Evolutionary conservation across 92 coral and sea anemone genomes (phyloP).

Genomic region (Palythoa heliodiscus): DNA sequence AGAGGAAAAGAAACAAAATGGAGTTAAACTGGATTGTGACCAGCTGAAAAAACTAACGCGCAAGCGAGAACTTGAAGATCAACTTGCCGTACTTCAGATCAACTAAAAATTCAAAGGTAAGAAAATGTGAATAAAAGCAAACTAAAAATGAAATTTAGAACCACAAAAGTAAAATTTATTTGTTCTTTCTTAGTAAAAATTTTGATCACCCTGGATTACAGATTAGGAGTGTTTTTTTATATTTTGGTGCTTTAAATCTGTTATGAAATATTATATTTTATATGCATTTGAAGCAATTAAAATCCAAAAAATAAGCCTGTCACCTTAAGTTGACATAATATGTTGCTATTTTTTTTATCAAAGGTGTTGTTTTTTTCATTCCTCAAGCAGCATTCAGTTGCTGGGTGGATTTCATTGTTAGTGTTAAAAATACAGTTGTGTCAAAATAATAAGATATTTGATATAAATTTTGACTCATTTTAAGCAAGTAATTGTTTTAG

Average conservation of each 20-base stretch:
- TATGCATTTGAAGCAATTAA: not conserved
- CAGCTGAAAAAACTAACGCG: conserved; percentile 87
- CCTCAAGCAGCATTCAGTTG: conserved; percentile 26
- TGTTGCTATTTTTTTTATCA: not conserved
- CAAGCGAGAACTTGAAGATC: conserved; percentile 76
- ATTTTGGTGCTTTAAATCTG: not conserved
- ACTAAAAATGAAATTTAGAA: not conserved
- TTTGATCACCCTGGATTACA: not conserved
- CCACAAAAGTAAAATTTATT: not conserved
- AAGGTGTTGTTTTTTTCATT: conserved; percentile 35
- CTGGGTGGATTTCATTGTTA: not conserved
- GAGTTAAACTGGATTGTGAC: conserved; percentile 82
- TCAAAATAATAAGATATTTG: not conserved
- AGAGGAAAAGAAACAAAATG: conserved; percentile 64
- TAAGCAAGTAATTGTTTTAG: no score
- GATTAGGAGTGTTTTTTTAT: not conserved
- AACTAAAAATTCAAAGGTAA: conserved; percentile 44
- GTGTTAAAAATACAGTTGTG: not conserved
- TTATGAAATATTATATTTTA: not conserved
- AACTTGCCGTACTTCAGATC: conserved; percentile 62
- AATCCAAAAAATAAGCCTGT: conserved; percentile 3
- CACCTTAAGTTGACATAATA: conserved; percentile 27
- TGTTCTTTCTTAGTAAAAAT: not conserved
- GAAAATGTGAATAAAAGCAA: not conserved
- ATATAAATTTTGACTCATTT: no score